Evolutionary conservation across 2,888 invertebrate genomes (phyloP), one percentile per base, ranked within the genome.

Genomic region (Oxyteleia sp.): DNA sequence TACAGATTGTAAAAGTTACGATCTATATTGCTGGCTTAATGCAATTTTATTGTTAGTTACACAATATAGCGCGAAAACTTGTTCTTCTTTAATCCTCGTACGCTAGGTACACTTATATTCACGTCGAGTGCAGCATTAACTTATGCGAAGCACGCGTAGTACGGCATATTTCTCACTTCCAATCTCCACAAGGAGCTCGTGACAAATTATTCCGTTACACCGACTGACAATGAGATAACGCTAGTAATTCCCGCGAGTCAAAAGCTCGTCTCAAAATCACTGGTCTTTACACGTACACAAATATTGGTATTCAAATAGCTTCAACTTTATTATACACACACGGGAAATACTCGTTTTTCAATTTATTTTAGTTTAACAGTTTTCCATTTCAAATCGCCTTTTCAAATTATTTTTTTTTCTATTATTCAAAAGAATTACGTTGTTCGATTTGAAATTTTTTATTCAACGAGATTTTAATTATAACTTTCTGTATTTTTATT

Each of bases 141-240:
- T 61, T 61, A 72, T 72, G 72, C 63, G 57, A 35, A 13, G 75
- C 57, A 75, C 55, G 57, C 13, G 38, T 49, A 10, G 49, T 47
- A 59, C 16, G 47, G 59, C 49, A 71, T 47, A 59, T 71, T 71
- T 49, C 57, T 59, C 61, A 35, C 41, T 72, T 61, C 41, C 61
- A 72, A 72, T 29, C 49, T 29, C 41, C 61, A 23, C 59, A 45
- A 51, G 49, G 29, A 72, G 38, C 59, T 41, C 16, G 23, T 51
- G 49, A 61, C 71, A 72, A 72, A 61, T 72, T 72, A 72, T 72
- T 72, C 61, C 18, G 71, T 61, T 72, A 61, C 49, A n/a, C 38
- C 47, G 49, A 72, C 49, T 72, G 71, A 59, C 71, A 61, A 72
- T 61, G 51, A 72, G 61, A 72, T 38, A 59, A 35, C 47, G 13